Evolutionary conservation across 2,797 vertebrate genomes (phyloP), one percentile per base, ranked within the genome.

Genomic region (Urocyon cinereoargenteus): DNA sequence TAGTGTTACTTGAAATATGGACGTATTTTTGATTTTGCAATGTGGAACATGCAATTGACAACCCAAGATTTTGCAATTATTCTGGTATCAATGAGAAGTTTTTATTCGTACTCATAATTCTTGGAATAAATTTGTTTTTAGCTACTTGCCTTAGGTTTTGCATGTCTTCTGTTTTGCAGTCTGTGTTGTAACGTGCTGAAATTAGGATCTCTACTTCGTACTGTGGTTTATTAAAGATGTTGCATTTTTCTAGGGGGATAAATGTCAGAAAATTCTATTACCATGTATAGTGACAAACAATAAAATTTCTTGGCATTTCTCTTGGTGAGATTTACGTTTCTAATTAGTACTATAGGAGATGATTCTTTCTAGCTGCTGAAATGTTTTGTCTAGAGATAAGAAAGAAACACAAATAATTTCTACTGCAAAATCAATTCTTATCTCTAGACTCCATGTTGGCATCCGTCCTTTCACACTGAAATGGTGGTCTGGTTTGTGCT

Each of bases 361-460:
- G 31, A 91, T 86, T 66, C 61, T 26, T 97, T 98, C 15, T 85
- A 16, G 1, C 93, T 86, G 61, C 96, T 96, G 86, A 57, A 28
- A 89, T 90, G 84, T 94, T 97, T 97, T 97, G 88, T 97, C 96
- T 98, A 94, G 75, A 98, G 97, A 85, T 97, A 84, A 96, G 87
- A 87, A 77, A 68, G 75, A 79, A 77, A 53, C n/a, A 81, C 95
- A 96, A 97, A 51, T 94, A 98, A 84, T 97, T 93, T 94, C 94
- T 97, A 94, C 87, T 94, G 79, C 86, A 93, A 90, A 97, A 90
- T 95, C 84, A 97, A 75, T 92, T 97, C 95, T 97, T 97, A 51
- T 96, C 93, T 96, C 14, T n/a, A 96, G 57, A 94, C 92, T 96
- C 96, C 90, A 70, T 85, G 62, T 68, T 97, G 59, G 51, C 59